Conservation (phyloP, 2,113 vertebrate genomes). For the Centropus bengalensis region DNA sequence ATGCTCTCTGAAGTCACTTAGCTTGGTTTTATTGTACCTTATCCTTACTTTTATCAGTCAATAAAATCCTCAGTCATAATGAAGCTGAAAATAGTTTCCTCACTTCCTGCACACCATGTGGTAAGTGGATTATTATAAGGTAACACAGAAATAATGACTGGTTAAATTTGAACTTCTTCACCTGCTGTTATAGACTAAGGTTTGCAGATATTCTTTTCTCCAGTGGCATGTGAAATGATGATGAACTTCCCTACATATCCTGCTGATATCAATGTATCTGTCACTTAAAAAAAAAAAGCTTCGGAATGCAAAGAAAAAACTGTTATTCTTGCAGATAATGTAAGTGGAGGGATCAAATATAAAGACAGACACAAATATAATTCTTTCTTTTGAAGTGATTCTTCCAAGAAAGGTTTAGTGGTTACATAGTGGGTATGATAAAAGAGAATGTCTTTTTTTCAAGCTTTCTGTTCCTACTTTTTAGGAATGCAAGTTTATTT, state of each 20-base stretch:
- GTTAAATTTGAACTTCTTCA: not conserved
- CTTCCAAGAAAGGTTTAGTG: not conserved
- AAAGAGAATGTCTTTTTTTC: not conserved
- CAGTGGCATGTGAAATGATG: not conserved
- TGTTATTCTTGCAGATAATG: not conserved
- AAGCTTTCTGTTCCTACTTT: not conserved
- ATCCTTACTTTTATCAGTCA: not conserved
- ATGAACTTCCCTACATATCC: not conserved
- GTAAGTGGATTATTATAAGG: not conserved
- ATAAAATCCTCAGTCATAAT: not conserved
- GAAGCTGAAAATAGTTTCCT: not conserved
- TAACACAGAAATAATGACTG: not conserved
- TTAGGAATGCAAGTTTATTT: not conserved
- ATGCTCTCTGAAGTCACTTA: not conserved
- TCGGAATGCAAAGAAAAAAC: not conserved
- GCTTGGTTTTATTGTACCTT: not conserved
- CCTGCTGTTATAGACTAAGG: not conserved
- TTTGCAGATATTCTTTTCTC: not conserved
- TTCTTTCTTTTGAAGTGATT: not conserved
- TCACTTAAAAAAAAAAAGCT: not conserved
- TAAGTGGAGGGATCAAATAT: not conserved
- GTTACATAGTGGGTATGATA: not conserved
- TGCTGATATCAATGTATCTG: not conserved
- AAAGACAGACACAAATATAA: not conserved
- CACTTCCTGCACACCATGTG: not conserved